Base-by-base conservation (phyloP, 2,113 vertebrate genomes). In the Oreochromis aureus region DNA sequence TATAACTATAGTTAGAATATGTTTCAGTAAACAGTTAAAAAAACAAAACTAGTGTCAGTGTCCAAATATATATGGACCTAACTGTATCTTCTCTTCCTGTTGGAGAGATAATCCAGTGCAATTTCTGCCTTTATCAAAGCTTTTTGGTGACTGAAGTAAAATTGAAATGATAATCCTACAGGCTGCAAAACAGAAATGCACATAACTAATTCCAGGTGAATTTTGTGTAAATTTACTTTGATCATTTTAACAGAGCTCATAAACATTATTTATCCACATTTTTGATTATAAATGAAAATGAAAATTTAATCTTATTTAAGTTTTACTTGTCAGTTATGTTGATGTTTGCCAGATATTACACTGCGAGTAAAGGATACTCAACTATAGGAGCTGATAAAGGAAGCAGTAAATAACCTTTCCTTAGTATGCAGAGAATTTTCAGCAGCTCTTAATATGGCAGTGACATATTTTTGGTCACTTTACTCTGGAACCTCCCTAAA, bases 51-150 rank as follows among this genome's bases (percentile, higher is more conserved):
- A 19, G 32, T 63, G 59, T 63, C 16, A 63, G 30, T 63, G 32
- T 36, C 27, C 6, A 63, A 19, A 63, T 63, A 63, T 63, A 63
- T 34, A 0, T 0, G 16, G 6, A 63, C 30, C 1, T 0, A 63
- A 34, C 30, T 63, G 16, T 18, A 63, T 63, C 59, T 36, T 63
- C 59, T 63, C 16, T 63, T 19, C 30, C 16, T 63, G 16, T 30
- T 36, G 59, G 59, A 36, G 0, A 63, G 59, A 36, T 19, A 3
- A 19, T 63, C 59, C 30, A 63, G 59, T 36, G 30, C 10, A 63
- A 63, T 34, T 63, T 63, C 59, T 63, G 32, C 59, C 32, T 71
- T 46, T 18, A 1, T 73, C 22, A 73, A 46, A 16, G 22, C 2
- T 46, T 73, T 73, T 73, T 46, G 69, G 41, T 46, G 69, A 46